phyloP scores from a whole-genome alignment of 1,140 invertebrate species.

The Batillaria attramentaria region DNA sequence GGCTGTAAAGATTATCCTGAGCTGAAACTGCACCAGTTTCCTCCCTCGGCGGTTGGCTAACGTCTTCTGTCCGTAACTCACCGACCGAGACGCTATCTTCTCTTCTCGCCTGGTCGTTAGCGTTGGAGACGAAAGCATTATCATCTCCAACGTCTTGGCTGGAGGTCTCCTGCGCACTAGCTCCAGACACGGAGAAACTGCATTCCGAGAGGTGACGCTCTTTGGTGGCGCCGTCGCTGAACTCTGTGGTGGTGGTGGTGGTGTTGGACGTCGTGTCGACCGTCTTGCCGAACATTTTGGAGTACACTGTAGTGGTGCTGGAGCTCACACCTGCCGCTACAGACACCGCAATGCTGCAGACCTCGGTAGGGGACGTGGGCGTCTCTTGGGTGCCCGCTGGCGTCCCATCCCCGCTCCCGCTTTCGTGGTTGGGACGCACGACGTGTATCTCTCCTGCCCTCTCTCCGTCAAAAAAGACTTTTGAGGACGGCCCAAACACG shows the following conservation, averaged over 20 bases:
- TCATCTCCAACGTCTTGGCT: background rate
- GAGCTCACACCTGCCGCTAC: background rate
- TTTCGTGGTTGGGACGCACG: background rate
- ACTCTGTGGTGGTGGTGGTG: background rate
- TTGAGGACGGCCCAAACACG: background rate
- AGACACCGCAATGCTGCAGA: background rate
- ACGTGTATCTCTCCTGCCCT: background rate
- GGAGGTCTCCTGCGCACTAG: background rate
- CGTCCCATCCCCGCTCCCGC: background rate
- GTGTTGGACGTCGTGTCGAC: background rate
- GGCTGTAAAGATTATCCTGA: no score
- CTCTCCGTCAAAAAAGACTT: background rate
- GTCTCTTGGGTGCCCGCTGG: background rate
- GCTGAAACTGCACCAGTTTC: background rate
- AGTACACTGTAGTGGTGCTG: conserved; percentile 17
- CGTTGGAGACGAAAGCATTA: background rate
- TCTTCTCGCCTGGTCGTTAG: background rate
- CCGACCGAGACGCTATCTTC: no score
- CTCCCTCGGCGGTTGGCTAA: conserved; percentile 18
- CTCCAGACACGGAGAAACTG: conserved; percentile 6
- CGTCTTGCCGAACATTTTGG: conserved; percentile 26
- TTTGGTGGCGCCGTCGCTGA: background rate
- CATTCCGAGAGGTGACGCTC: conserved; percentile 25
- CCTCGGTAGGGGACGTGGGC: background rate
- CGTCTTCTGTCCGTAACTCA: no score